These are phyloP conservation scores for Trachelus troglodyta DNA, from an alignment of 2,888 invertebrate genomes.

Conservation along the genomic window DNA sequence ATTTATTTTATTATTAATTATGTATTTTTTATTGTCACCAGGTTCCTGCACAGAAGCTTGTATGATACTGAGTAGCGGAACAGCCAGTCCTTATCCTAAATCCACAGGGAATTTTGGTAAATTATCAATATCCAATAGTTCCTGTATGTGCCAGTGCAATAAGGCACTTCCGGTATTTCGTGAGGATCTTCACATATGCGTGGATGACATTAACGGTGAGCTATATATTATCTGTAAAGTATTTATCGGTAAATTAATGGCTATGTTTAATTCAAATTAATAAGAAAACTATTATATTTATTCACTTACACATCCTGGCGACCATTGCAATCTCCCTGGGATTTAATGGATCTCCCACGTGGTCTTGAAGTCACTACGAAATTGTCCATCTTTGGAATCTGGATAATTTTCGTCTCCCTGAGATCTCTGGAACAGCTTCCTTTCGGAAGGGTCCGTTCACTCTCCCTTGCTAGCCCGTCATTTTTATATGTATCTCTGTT, in stretches of 20 bases:
- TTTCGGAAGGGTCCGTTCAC: not conserved
- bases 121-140: conserved; percentile 55
- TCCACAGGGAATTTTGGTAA: conserved; percentile 54
- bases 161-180: conserved; percentile 82
- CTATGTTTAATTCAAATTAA: conserved; percentile 18
- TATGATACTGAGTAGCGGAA: conserved; percentile 76
- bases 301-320: not conserved
- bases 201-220: conserved; percentile 87
- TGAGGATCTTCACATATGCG: conserved; percentile 86
- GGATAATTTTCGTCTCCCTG: conserved; percentile 14
- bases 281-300: not conserved
- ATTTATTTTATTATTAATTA: no score
- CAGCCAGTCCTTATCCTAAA: conserved; percentile 69
- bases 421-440: not conserved
- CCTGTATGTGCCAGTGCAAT: conserved; percentile 84
- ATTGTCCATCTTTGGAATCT: conserved; percentile 17
- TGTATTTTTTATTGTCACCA: conserved; percentile 20
- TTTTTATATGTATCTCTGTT: not conserved
- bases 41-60: conserved; percentile 72
- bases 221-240: conserved; percentile 9
- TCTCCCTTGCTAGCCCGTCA: not conserved
- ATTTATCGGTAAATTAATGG: not conserved
- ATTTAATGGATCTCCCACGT: conserved; percentile 16
- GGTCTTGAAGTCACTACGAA: not conserved
- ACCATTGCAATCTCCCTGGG: conserved; percentile 21